Percentiles rank a stretch among this genome's conserved stretches.
Evolutionary conservation across 1,140 invertebrate genomes (phyloP).

Genomic region (Lasaia peninsularis): DNA sequence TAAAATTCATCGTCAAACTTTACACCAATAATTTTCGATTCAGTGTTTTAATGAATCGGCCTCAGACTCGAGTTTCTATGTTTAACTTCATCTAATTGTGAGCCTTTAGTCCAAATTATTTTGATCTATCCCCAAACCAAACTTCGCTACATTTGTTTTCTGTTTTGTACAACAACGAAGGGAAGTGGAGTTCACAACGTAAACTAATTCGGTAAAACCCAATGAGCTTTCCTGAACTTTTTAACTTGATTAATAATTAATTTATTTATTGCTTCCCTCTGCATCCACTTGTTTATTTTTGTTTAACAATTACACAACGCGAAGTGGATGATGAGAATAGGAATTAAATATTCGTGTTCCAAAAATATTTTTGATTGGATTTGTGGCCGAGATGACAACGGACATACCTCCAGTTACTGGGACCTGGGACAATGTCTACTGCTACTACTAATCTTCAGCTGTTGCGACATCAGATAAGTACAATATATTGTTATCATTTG

Average conservation of each 20-base stretch:
- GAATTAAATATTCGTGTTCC: neutral
- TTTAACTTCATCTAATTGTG: constrained; percentile 11
- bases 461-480: too few species aligned
- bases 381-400: too few species aligned
- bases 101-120: constrained; percentile 2
- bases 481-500: too few species aligned
- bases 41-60: neutral
- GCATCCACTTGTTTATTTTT: neutral
- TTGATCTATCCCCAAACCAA: neutral
- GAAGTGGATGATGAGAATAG: neutral
- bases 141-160: neutral
- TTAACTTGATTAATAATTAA: constrained; percentile 28
- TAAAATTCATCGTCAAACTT: neutral
- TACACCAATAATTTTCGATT: neutral
- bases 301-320: neutral
- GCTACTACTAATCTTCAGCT: too few species aligned
- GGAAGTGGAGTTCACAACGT: too few species aligned
- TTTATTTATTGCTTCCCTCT: constrained; percentile 20
- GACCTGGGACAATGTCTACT: too few species aligned
- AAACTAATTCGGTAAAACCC: constrained; percentile 17
- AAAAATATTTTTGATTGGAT: too few species aligned
- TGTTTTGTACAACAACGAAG: constrained; percentile 10
- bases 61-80: neutral
- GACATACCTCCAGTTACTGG: too few species aligned
- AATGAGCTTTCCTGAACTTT: constrained; percentile 15